phyloP scores from a whole-genome alignment of 1,140 invertebrate species.

The Gryllus bimaculatus region DNA sequence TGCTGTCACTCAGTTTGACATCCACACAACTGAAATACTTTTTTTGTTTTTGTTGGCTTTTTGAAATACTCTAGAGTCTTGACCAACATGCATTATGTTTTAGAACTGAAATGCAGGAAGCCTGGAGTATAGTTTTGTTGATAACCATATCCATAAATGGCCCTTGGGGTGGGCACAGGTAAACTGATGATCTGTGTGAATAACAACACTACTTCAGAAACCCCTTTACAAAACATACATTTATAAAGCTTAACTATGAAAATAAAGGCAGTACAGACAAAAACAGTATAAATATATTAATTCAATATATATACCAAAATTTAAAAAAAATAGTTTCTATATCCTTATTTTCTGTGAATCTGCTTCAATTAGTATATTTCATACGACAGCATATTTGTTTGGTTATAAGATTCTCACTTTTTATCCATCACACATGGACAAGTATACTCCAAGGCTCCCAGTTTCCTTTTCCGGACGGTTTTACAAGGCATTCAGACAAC shows the following conservation, averaged over 20 bases:
- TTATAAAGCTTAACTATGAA: background rate
- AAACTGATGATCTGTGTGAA: too few species aligned
- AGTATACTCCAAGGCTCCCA: background rate
- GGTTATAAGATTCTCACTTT: background rate
- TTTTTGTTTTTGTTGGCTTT: background rate
- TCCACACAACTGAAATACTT: background rate
- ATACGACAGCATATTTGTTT: background rate
- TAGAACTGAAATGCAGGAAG: background rate
- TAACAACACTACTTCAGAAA: too few species aligned
- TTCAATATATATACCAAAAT: background rate
- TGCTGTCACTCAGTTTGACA: too few species aligned
- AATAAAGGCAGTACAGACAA: background rate
- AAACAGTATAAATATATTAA: background rate
- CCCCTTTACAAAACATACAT: too few species aligned
- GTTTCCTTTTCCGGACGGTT: background rate
- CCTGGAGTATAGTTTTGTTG: background rate
- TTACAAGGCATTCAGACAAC: conserved; percentile 4
- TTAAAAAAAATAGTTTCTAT: background rate
- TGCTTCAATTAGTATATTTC: background rate
- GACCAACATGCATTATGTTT: background rate
- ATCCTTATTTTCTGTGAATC: background rate
- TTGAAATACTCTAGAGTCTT: background rate
- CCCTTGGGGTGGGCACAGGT: too few species aligned
- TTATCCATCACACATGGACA: background rate
- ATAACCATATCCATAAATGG: too few species aligned